Evolutionary conservation across 2,113 vertebrate genomes (phyloP).

Genomic region (Rhinoderma darwinii): DNA sequence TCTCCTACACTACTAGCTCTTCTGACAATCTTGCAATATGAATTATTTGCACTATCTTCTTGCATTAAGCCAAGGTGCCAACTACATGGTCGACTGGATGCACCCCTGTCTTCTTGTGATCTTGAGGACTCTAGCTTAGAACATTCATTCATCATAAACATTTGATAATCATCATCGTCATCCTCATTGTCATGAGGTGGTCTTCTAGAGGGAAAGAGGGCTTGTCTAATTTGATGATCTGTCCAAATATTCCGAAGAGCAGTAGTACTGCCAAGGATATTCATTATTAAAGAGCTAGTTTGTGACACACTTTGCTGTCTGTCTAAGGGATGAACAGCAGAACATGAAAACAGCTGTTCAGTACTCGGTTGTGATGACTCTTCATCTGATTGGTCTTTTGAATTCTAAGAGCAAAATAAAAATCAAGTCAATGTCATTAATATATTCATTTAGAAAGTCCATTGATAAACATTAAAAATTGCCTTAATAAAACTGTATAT

Average conservation of each 20-base stretch:
- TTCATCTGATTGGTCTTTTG: constrained; percentile 82
- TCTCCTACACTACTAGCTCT: constrained; percentile 93
- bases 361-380: constrained; percentile 75
- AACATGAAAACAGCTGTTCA: constrained; percentile 66
- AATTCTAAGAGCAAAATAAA: constrained; percentile 72
- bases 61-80: constrained; percentile 86
- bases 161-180: constrained; percentile 93
- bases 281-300: constrained; percentile 72
- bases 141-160: constrained; percentile 86
- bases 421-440: not conserved
- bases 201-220: constrained; percentile 87
- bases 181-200: constrained; percentile 82
- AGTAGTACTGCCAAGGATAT: constrained; percentile 74
- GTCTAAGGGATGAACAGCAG: constrained; percentile 59
- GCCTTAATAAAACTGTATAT: too few relatives aligned
- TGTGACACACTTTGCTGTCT: constrained; percentile 72
- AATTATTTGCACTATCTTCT: constrained; percentile 69
- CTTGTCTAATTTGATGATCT: constrained; percentile 87
- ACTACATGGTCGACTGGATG: constrained; percentile 86
- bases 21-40: constrained; percentile 79
- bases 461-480: too few relatives aligned
- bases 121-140: constrained; percentile 73
- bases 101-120: constrained; percentile 64
- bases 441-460: not conserved
- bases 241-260: constrained; percentile 89